Percentiles rank a stretch among this genome's conserved stretches.
Evolutionary conservation across 2,888 invertebrate species (phyloP).

Genomic region (Thereva nobilitata): DNA sequence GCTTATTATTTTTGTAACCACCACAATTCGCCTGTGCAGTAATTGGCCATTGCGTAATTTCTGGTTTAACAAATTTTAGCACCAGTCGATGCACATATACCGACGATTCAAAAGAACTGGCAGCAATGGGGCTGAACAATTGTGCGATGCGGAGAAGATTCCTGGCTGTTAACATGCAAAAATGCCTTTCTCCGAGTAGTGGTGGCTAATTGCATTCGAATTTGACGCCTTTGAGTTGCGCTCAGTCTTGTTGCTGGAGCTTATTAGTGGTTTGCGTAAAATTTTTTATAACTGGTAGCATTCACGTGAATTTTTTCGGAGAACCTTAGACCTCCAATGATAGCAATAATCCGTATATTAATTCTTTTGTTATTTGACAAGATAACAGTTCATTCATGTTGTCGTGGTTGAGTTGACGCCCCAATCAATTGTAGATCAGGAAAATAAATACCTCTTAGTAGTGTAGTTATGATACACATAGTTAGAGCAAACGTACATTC

Average conservation of each 20-base stretch:
- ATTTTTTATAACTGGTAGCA: conserved; percentile 9
- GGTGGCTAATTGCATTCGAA: conserved; percentile 11
- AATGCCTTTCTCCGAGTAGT: conserved; percentile 6
- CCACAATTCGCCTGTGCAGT: conserved; percentile 35
- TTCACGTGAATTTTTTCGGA: conserved; percentile 9
- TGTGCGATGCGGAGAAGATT: too few relatives aligned
- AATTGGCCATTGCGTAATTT: conserved; percentile 40
- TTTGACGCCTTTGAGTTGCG: conserved; percentile 27
- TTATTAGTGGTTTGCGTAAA: conserved; percentile 7
- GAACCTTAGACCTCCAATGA: too few relatives aligned
- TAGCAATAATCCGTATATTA: too few relatives aligned
- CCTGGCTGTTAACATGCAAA: conserved; percentile 17
- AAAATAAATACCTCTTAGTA: too few relatives aligned
- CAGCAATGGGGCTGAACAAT: too few relatives aligned
- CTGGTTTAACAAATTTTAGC: conserved; percentile 41
- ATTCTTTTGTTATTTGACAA: too few relatives aligned
- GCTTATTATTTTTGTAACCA: conserved; percentile 39
- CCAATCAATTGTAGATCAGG: too few relatives aligned
- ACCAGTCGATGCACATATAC: conserved; percentile 23
- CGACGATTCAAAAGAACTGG: not conserved
- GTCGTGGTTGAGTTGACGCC: too few relatives aligned
- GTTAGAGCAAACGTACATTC: too few relatives aligned
- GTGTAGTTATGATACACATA: too few relatives aligned
- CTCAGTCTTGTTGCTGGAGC: conserved; percentile 17
- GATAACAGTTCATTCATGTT: too few relatives aligned